A percentile compares a stretch with the other conserved stretches of the same genome.
These are phyloP conservation scores for Eumeta japonica DNA, from an alignment of 1,140 invertebrate genomes.

Conservation along the genomic window DNA sequence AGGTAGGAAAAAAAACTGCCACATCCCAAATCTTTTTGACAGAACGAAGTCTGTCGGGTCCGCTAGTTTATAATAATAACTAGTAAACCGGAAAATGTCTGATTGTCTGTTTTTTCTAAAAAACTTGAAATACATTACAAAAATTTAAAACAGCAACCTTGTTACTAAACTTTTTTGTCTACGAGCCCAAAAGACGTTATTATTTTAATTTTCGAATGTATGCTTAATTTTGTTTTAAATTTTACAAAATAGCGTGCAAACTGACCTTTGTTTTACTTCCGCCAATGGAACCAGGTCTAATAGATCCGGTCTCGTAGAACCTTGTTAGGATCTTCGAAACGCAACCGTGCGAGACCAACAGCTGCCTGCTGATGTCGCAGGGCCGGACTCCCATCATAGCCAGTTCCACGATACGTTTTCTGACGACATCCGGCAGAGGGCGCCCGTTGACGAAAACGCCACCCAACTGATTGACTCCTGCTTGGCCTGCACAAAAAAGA, in stretches of 20 bases:
- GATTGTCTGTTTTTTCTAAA: no score
- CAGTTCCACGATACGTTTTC: constrained; percentile 89
- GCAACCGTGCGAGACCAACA: constrained; percentile 92
- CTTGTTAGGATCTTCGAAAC: constrained; percentile 92
- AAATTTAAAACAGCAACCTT: no score
- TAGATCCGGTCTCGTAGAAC: constrained; percentile 93
- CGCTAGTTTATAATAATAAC: no score
- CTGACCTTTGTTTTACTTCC: constrained; percentile 88
- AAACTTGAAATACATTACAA: no score
- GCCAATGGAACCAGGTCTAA: constrained; percentile 86
- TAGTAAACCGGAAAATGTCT: no score
- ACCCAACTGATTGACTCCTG: constrained; percentile 93
- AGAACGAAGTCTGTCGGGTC: no score
- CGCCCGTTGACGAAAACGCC: constrained; percentile 96
- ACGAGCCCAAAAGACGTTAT: no score
- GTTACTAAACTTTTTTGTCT: no score
- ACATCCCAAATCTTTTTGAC: no score
- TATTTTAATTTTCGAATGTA: no score
- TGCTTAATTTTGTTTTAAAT: no score
- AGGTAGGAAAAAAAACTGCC: no score
- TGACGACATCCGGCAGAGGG: constrained; percentile 90
- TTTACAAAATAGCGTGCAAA: constrained; percentile 2
- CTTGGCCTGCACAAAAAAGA: constrained; percentile 71
- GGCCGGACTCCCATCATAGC: constrained; percentile 88
- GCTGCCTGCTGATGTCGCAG: constrained; percentile 92